Conservation (phyloP, 2,113 vertebrate genomes). For the Nycticebus coucang region DNA sequence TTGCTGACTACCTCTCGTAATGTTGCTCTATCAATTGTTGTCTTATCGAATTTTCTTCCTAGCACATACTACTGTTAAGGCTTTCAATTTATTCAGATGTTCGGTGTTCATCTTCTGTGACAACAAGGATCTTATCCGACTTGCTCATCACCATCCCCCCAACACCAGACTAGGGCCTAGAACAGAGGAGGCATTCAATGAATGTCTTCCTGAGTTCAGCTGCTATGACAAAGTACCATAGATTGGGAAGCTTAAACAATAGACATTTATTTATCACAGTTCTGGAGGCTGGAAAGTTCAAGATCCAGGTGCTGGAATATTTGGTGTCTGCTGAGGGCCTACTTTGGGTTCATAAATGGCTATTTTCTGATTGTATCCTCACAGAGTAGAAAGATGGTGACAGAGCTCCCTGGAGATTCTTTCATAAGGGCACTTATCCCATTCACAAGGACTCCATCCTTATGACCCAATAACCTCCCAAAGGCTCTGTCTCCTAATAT, state of each 20-base stretch:
- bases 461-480: background rate
- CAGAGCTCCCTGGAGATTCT: background rate
- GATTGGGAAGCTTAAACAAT: background rate
- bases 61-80: background rate
- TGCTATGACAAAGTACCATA: background rate
- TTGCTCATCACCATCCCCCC: background rate
- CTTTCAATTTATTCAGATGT: background rate
- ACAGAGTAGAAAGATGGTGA: background rate
- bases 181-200: background rate
- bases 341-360: background rate
- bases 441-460: background rate
- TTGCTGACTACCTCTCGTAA: background rate
- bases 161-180: background rate
- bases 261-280: background rate
- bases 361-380: background rate
- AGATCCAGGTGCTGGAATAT: background rate
- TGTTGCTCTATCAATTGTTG: background rate
- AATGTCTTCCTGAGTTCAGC: background rate
- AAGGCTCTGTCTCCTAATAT: background rate
- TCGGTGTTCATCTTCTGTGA: background rate
- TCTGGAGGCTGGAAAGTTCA: background rate
- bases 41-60: slow-evolving; percentile 33
- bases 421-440: background rate
- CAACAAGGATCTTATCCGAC: background rate
- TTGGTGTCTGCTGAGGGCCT: background rate